These are phyloP conservation scores for Rhynchomys soricoides DNA, from an alignment of 2,113 vertebrate genomes.

Conservation along the genomic window DNA sequence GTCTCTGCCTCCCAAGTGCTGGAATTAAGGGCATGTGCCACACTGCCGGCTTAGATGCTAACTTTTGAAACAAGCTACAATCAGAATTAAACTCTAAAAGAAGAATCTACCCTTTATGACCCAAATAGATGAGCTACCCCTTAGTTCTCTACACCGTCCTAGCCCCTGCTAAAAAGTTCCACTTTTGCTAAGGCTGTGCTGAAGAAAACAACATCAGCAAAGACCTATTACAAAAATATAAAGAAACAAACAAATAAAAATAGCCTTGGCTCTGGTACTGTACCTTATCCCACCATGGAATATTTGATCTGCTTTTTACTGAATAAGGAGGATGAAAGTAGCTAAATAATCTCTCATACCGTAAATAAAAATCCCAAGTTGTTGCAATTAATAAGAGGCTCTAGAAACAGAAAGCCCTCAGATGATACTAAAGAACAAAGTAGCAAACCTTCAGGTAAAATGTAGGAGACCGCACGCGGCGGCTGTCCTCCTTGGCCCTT, in stretches of 20 bases:
- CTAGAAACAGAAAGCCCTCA: constrained; percentile 55
- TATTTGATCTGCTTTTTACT: not conserved
- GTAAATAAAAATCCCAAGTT: constrained; percentile 19
- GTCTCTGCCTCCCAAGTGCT: too few relatives aligned
- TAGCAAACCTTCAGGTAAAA: not conserved
- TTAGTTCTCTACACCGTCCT: not conserved
- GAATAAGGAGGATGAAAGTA: constrained; percentile 30
- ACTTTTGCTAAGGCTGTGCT: constrained; percentile 39
- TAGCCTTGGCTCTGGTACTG: not conserved
- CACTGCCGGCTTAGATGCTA: not conserved
- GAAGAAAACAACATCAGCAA: constrained; percentile 2
- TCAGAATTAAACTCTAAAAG: constrained; percentile 27
- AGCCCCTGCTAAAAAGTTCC: constrained; percentile 17
- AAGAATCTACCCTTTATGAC: constrained; percentile 24
- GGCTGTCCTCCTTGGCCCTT: not conserved
- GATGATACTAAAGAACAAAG: not conserved
- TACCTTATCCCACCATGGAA: not conserved
- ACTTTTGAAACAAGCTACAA: constrained; percentile 33
- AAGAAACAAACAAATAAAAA: not conserved
- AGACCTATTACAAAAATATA: not conserved
- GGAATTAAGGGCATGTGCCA: too few relatives aligned
- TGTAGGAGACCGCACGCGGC: not conserved
- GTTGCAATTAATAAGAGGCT: constrained; percentile 48
- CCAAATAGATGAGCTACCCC: not conserved
- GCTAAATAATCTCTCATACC: not conserved